Conservation (phyloP, 2,113 vertebrate genomes). For the Sigmodon hispidus region DNA sequence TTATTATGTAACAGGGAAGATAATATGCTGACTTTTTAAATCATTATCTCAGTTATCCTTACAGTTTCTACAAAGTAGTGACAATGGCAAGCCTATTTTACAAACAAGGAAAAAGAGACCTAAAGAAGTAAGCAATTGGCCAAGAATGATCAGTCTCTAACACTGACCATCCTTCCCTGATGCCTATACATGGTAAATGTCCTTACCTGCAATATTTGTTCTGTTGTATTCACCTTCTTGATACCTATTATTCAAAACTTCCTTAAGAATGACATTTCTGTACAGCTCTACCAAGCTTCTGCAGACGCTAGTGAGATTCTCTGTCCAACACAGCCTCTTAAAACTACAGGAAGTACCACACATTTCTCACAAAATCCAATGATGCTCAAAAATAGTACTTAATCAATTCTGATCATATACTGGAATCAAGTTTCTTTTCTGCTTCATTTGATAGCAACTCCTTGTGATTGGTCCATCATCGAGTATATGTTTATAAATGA, state of each 20-base stretch:
- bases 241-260: background rate
- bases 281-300: background rate
- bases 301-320: background rate
- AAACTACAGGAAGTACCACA: background rate
- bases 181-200: background rate
- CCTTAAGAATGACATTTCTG: background rate
- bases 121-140: background rate
- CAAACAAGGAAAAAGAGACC: background rate
- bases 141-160: background rate
- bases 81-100: background rate
- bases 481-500: background rate
- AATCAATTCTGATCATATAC: background rate
- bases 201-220: background rate
- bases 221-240: background rate
- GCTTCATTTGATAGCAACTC: constrained; percentile 4
- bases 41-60: background rate
- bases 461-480: background rate
- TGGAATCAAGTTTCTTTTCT: background rate
- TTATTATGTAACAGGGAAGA: background rate
- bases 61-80: background rate
- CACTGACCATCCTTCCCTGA: background rate
- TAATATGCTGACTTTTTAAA: background rate
- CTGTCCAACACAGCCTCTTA: background rate
- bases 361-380: background rate
- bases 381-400: background rate